Percentiles rank a stretch among this genome's conserved stretches.
Conservation (phyloP, 2,888 invertebrate genomes). For the Drosophila anceps region DNA sequence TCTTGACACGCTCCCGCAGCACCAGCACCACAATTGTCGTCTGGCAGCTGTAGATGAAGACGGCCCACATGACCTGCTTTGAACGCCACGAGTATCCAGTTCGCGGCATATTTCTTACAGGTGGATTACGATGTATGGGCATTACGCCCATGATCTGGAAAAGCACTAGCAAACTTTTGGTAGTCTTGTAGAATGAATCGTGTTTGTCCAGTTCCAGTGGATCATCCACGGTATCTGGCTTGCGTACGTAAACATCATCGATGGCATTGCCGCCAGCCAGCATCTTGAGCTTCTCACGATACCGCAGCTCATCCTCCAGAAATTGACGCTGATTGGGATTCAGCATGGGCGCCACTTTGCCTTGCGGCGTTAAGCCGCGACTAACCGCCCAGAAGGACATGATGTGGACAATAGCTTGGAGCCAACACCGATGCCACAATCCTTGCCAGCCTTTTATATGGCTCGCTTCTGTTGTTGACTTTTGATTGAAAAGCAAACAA, state of each 20-base stretch:
- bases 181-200: conserved; percentile 90
- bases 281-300: conserved; percentile 80
- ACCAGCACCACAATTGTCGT: conserved; percentile 87
- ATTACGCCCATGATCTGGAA: conserved; percentile 92
- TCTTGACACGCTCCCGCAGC: conserved; percentile 86
- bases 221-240: conserved; percentile 86
- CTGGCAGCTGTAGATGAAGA: conserved; percentile 88
- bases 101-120: conserved; percentile 85
- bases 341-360: conserved; percentile 82
- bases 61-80: conserved; percentile 89
- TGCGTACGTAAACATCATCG: conserved; percentile 81
- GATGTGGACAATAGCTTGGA: conserved; percentile 27
- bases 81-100: conserved; percentile 89
- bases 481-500: conserved; percentile 78
- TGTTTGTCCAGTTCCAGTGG: conserved; percentile 88
- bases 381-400: conserved; percentile 84
- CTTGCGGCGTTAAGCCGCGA: conserved; percentile 68
- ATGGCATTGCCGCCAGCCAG: conserved; percentile 65
- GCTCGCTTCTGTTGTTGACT: conserved; percentile 67
- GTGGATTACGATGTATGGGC: conserved; percentile 90
- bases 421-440: conserved; percentile 13
- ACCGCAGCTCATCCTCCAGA: conserved; percentile 83
- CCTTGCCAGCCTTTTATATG: conserved; percentile 45
- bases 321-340: conserved; percentile 85
- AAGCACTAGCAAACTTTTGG: conserved; percentile 89